Base-by-base conservation (phyloP, 2,888 invertebrate species). In the Lasius platythorax region DNA sequence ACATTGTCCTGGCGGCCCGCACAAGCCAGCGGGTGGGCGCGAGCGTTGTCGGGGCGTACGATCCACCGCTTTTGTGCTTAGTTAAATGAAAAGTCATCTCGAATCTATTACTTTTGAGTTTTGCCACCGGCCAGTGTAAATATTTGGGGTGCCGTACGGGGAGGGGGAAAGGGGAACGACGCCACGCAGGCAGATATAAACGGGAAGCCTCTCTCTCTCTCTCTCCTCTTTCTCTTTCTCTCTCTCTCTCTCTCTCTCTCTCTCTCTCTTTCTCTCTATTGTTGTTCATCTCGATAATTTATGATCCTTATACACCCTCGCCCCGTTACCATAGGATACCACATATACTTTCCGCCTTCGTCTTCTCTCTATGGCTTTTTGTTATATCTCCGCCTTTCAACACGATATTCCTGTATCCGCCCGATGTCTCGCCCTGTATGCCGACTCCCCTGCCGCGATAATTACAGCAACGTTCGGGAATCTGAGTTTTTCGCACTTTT, bases 31-130 rank as follows among this genome's bases (percentile, higher is more conserved):
- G 90, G 90, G 90, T 89, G 91, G 90, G 85, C 88, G 82, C 84
- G 84, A 87, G 70, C 72, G 58, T 83, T 33, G 72, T 85, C 79
- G 53, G 66, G 50, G 30, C 61, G 61, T 61, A 79, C 12, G 63
- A 83, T 82, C 70, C 82, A 67, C 61, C 68, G 78, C 84, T 87
- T 91, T 87, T 90, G 91, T 91, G 86, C 88, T 68, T 81, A 86
- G 73, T 85, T 88, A 92, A 91, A 91, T 91, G 91, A 92, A 92
- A 91, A 91, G 91, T 91, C 91, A 91, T 91, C 91, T 90, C 89
- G 90, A 91, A 92, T 92, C 92, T 92, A 91, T 91, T 91, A 91
- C 91, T 91, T 89, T 90, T 87, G 86, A 88, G 88, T 89, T 91
- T 90, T 79, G 91, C 91, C 91, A 92, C 90, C 58, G 90, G 91